phyloP scores from a whole-genome alignment of 1,140 invertebrate genomes.

The Drosophila murphyi region DNA sequence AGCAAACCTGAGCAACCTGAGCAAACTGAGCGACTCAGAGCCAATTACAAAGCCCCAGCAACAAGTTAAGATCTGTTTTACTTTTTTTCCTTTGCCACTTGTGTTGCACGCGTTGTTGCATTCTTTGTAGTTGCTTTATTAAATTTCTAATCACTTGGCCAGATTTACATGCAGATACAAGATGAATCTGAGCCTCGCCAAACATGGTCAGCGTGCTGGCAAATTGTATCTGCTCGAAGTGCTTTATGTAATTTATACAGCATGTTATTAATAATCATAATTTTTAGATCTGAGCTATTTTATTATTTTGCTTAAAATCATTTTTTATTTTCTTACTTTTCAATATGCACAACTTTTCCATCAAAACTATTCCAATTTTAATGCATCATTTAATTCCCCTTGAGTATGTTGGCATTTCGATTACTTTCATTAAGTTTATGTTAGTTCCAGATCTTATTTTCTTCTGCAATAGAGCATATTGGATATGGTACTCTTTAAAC shows the following conservation, averaged over 20 bases:
- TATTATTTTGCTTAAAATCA: too few relatives aligned
- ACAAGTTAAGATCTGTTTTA: slow-evolving; percentile 52
- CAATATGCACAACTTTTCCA: too few relatives aligned
- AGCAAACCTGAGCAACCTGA: slow-evolving; percentile 24
- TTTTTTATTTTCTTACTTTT: too few relatives aligned
- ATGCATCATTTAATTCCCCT: too few relatives aligned
- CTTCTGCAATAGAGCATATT: not conserved
- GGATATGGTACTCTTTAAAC: not conserved
- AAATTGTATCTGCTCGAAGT: not conserved
- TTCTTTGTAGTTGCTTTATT: slow-evolving; percentile 59
- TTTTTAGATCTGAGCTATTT: not conserved
- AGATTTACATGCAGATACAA: slow-evolving; percentile 65
- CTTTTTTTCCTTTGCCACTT: slow-evolving; percentile 35
- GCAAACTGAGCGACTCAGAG: slow-evolving; percentile 8
- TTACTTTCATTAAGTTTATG: not conserved
- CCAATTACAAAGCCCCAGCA: slow-evolving; percentile 61
- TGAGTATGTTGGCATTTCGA: too few relatives aligned
- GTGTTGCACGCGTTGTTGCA: slow-evolving; percentile 26
- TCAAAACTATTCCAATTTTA: too few relatives aligned
- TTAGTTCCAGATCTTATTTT: not conserved
- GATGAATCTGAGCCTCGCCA: not conserved
- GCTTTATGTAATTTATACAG: not conserved
- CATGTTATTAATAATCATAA: not conserved
- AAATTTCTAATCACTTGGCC: slow-evolving; percentile 67
- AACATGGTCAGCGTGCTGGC: not conserved